Evolutionary conservation across 1,140 invertebrate species (phyloP).

Genomic region (Liolophura sinensis): DNA sequence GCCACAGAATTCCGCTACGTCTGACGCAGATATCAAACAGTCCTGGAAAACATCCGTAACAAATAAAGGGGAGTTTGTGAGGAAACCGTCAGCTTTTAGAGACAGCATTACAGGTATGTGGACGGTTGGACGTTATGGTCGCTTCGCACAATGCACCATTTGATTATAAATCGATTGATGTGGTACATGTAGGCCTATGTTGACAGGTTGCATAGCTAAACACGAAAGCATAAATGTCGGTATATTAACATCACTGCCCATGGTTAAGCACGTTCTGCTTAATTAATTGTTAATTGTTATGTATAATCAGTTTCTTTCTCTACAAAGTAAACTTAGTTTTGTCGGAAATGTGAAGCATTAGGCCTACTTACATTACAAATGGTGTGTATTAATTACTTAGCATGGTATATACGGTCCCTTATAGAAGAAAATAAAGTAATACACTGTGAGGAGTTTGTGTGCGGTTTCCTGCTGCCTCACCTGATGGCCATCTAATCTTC

Average conservation of each 20-base stretch:
- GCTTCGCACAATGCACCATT: neutral
- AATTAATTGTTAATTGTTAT: no score
- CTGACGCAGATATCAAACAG: constrained; percentile 4
- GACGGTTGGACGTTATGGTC: neutral
- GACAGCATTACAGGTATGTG: constrained; percentile 31
- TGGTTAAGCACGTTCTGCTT: neutral
- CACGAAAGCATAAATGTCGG: neutral
- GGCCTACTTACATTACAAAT: no score
- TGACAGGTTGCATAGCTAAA: neutral
- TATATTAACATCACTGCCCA: neutral
- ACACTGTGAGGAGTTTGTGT: no score
- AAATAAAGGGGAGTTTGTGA: constrained; percentile 30
- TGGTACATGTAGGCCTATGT: neutral
- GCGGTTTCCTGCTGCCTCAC: no score
- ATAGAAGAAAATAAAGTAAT: no score
- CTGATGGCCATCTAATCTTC: no score
- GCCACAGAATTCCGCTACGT: no score
- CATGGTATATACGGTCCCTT: no score
- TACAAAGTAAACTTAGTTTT: no score
- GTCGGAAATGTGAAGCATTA: no score
- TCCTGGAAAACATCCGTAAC: constrained; percentile 19
- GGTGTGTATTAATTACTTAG: no score
- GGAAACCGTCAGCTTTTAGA: constrained; percentile 32
- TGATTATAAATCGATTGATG: neutral
- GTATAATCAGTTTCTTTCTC: no score